A percentile compares a stretch with the other conserved stretches of the same genome.
phyloP scores from a whole-genome alignment of 2,797 vertebrate species.

The Valencia hispanica region DNA sequence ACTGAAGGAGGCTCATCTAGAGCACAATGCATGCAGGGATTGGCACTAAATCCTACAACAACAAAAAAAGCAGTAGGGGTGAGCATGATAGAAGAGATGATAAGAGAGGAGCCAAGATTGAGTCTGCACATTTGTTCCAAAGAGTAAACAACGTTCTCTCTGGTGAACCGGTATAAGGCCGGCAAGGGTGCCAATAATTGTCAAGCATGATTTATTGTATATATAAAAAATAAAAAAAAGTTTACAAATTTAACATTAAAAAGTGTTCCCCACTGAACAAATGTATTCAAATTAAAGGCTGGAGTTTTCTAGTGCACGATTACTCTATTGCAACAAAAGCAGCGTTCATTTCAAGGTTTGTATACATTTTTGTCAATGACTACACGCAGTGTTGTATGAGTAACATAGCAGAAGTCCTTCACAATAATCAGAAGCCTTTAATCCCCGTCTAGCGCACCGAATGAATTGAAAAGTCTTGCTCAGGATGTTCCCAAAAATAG shows the following conservation, averaged over 20 bases:
- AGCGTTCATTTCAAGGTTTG: neutral
- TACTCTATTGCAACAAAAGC: neutral
- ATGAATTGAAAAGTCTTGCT: conserved; percentile 6
- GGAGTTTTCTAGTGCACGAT: no score
- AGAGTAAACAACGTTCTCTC: neutral
- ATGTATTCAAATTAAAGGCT: no score
- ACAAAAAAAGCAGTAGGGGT: neutral
- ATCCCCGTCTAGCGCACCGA: neutral
- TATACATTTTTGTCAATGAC: neutral
- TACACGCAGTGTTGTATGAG: neutral
- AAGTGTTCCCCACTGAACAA: neutral
- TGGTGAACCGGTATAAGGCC: neutral
- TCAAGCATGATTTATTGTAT: neutral
- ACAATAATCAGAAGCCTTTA: neutral
- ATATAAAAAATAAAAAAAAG: no score
- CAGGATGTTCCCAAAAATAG: conserved; percentile 45
- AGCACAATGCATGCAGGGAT: neutral
- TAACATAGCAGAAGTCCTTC: neutral
- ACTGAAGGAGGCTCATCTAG: neutral
- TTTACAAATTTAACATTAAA: no score
- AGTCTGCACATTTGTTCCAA: neutral
- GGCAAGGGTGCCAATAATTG: neutral
- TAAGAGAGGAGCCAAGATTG: neutral
- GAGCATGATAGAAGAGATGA: no score
- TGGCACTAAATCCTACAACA: neutral